These are phyloP conservation scores for Drosophila prosaltans DNA, from an alignment of 1,140 invertebrate genomes.

Conservation along the genomic window DNA sequence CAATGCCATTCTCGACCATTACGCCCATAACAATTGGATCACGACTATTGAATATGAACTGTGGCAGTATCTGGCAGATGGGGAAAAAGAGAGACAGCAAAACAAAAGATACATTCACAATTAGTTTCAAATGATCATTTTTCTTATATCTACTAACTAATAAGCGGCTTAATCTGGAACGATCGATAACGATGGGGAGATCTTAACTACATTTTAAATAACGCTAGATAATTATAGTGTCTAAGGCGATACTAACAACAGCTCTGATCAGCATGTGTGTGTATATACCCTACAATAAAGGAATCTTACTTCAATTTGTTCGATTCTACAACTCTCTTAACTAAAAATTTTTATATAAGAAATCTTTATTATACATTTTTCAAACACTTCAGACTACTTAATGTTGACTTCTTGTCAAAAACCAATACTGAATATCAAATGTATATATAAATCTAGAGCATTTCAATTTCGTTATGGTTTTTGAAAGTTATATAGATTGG, in stretches of 20 bases:
- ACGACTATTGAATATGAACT: constrained; percentile 98
- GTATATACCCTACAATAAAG: constrained; percentile 20
- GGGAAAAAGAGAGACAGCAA: background rate
- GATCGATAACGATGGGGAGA: constrained; percentile 39
- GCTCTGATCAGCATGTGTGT: constrained; percentile 1
- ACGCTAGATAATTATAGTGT: constrained; percentile 50
- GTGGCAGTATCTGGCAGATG: constrained; percentile 85
- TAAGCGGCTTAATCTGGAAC: constrained; percentile 39
- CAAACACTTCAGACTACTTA: too few relatives aligned
- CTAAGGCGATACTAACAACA: constrained; percentile 34
- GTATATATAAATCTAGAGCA: constrained; percentile 7
- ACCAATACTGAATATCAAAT: too few relatives aligned
- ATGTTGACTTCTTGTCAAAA: too few relatives aligned
- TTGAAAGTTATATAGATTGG: constrained; percentile 25
- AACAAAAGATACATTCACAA: background rate
- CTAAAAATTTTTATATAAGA: too few relatives aligned
- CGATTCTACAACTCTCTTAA: too few relatives aligned
- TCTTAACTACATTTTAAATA: constrained; percentile 63
- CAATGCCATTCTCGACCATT: constrained; percentile 96
- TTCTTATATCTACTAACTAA: constrained; percentile 27
- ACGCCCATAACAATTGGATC: constrained; percentile 99
- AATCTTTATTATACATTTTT: too few relatives aligned
- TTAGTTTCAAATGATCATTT: constrained; percentile 36
- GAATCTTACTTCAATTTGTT: too few relatives aligned
- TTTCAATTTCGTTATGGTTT: background rate